phyloP scores from a whole-genome alignment of 2,797 vertebrate species.

The Phyllotis vaccarum region DNA sequence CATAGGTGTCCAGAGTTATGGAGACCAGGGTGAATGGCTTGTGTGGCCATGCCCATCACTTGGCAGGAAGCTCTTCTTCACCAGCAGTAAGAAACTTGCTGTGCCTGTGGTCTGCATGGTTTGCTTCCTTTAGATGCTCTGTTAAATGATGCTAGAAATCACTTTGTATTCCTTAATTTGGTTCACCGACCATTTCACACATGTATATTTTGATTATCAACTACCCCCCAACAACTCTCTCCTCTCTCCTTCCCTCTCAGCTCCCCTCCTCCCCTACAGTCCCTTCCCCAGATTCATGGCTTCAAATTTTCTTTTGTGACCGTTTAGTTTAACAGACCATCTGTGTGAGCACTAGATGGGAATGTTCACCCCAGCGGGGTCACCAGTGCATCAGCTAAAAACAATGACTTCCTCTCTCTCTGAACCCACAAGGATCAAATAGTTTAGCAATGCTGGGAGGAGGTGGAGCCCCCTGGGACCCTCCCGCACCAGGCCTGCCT shows the following conservation, averaged over 20 bases:
- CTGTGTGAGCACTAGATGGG: not conserved
- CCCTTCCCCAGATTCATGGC: not conserved
- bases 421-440: not conserved
- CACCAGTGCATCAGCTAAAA: not conserved
- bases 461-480: not conserved
- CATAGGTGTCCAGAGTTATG: not conserved
- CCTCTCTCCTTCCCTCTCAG: not conserved
- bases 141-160: not conserved
- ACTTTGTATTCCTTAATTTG: not conserved
- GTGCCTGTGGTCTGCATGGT: rapidly evolving
- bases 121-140: not conserved
- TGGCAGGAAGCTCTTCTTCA: not conserved
- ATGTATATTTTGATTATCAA: too few relatives aligned
- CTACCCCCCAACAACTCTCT: not conserved
- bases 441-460: not conserved
- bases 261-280: not conserved
- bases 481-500: not conserved
- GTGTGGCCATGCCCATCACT: rapidly evolving
- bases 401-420: not conserved
- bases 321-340: not conserved
- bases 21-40: rapidly evolving
- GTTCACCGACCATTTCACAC: not conserved
- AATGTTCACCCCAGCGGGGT: not conserved
- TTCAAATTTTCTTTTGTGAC: not conserved
- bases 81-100: not conserved